These are phyloP conservation scores for Sycophila sp. DNA, from an alignment of 1,140 invertebrate genomes.

Conservation along the genomic window DNA sequence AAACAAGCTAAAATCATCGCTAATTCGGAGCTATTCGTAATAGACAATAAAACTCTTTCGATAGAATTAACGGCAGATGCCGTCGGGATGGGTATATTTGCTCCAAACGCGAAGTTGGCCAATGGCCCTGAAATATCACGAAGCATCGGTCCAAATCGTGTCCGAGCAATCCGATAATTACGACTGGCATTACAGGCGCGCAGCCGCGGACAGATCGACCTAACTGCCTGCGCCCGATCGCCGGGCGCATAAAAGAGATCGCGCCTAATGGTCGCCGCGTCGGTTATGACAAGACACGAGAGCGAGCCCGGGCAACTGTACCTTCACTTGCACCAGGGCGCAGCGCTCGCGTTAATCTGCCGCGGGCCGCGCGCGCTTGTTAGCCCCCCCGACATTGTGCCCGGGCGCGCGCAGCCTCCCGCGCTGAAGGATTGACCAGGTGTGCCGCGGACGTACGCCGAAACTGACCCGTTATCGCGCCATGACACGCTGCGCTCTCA, in stretches of 20 bases:
- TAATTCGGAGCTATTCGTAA: no score
- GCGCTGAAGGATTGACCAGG: slow-evolving; percentile 39
- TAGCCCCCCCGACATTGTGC: slow-evolving; percentile 6
- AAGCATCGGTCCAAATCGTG: no score
- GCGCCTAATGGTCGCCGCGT: not conserved
- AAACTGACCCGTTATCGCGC: slow-evolving; percentile 5
- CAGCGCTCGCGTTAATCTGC: slow-evolving; percentile 5
- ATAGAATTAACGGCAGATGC: no score
- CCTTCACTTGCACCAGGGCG: not conserved
- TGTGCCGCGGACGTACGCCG: not conserved
- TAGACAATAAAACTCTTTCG: no score
- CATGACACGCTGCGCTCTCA: slow-evolving; percentile 34
- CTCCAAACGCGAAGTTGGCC: no score
- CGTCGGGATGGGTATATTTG: no score
- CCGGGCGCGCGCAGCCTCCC: no score
- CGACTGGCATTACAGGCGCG: not conserved
- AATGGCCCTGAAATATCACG: no score
- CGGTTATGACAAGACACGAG: slow-evolving; percentile 10
- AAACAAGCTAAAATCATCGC: no score
- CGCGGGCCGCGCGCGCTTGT: slow-evolving; percentile 12
- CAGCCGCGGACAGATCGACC: not conserved
- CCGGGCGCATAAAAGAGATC: not conserved
- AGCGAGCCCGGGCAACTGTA: not conserved
- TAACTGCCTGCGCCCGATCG: not conserved
- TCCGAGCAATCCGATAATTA: slow-evolving; percentile 17